These are phyloP conservation scores for Apeira syringaria DNA, from an alignment of 2,888 invertebrate genomes.

Conservation along the genomic window DNA sequence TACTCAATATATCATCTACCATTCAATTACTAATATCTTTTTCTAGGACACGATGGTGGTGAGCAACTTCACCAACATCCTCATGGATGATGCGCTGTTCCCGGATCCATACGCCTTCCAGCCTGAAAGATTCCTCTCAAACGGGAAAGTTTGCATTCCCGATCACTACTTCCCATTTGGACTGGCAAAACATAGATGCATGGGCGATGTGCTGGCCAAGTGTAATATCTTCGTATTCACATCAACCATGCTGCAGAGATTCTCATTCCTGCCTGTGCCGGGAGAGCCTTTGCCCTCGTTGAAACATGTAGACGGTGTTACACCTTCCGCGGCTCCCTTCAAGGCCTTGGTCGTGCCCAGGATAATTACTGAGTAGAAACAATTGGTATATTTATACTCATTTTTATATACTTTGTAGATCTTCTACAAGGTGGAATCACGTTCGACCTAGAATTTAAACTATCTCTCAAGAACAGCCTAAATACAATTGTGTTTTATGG, in stretches of 20 bases:
- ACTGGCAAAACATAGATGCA: conserved; percentile 90
- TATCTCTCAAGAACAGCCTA: too few relatives aligned
- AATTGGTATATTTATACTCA: too few relatives aligned
- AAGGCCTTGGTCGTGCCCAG: conserved; percentile 85
- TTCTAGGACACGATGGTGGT: conserved; percentile 91
- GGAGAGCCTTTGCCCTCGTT: conserved; percentile 86
- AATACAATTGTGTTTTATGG: too few relatives aligned
- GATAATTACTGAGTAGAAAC: too few relatives aligned
- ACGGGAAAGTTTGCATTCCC: conserved; percentile 85
- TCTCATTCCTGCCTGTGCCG: conserved; percentile 86
- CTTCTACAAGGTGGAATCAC: too few relatives aligned
- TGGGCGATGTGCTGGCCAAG: conserved; percentile 90
- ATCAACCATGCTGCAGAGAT: conserved; percentile 89
- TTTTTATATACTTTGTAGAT: too few relatives aligned
- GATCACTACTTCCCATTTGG: conserved; percentile 91
- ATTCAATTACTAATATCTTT: not conserved
- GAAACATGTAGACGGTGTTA: conserved; percentile 90
- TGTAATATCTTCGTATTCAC: conserved; percentile 91
- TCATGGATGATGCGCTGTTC: conserved; percentile 87
- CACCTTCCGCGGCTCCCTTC: conserved; percentile 89
- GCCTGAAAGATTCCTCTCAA: conserved; percentile 89
- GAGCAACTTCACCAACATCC: conserved; percentile 88
- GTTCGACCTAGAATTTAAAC: too few relatives aligned
- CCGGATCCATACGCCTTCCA: conserved; percentile 88
- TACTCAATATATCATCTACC: too few relatives aligned